phyloP scores from a whole-genome alignment of 2,888 invertebrate species.

The Empis stercorea region DNA sequence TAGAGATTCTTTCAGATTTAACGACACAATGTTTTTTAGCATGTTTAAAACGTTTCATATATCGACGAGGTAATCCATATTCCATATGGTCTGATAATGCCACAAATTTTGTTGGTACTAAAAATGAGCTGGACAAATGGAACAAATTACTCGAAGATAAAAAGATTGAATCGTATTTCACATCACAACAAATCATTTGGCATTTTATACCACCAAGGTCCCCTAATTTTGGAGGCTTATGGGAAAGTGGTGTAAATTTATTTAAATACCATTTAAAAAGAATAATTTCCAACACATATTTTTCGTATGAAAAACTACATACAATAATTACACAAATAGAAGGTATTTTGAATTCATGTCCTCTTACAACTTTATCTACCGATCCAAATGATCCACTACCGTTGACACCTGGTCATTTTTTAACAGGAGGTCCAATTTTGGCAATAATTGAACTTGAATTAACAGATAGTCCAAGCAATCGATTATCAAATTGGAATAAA shows the following conservation, averaged over 20 bases:
- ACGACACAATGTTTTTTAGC: slow-evolving; percentile 11
- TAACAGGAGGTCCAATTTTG: background rate
- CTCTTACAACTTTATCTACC: background rate
- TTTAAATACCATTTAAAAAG: slow-evolving; percentile 1
- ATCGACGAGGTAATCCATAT: slow-evolving; percentile 7
- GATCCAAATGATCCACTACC: background rate
- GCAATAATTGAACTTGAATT: slow-evolving; percentile 15
- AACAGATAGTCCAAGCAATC: slow-evolving; percentile 7
- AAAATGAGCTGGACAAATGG: background rate
- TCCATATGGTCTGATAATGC: slow-evolving; percentile 11
- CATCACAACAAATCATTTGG: slow-evolving; percentile 4
- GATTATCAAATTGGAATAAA: slow-evolving; percentile 15
- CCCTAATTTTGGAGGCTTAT: too few species aligned
- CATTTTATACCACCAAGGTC: slow-evolving; percentile 11
- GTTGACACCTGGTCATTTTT: too few species aligned
- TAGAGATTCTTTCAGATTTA: slow-evolving; percentile 12
- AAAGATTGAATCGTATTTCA: background rate
- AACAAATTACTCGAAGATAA: background rate
- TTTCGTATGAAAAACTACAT: background rate
- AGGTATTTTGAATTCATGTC: background rate
- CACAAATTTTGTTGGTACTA: background rate
- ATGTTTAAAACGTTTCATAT: slow-evolving; percentile 9
- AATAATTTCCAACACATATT: background rate
- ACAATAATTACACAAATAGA: background rate
- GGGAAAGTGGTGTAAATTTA: too few species aligned